Evolutionary conservation across 2,888 invertebrate genomes (phyloP), one percentile per base, ranked within the genome.

Genomic region (Tethea ocularis): DNA sequence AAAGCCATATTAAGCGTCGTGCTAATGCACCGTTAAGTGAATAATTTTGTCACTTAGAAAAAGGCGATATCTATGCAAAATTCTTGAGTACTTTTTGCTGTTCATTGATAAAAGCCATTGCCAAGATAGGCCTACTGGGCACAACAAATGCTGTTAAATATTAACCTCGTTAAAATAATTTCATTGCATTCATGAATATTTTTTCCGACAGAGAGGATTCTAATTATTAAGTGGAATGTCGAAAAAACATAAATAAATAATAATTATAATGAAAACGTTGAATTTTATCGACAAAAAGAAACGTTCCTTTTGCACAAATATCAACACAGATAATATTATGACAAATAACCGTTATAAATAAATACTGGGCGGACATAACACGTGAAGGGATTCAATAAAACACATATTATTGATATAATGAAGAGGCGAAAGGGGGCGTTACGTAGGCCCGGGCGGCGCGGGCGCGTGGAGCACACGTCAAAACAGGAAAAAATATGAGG

Each of bases 391-490:
- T 79, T 79, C 76, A 82, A 83, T 84, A 80, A 74, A 75, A 75
- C 78, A 81, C 76, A 80, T 75, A 83, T 85, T 78, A 79, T 76
- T 61, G 72, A 75, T 69, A 69, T 84, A 83, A 84, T 79, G 78
- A 84, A 74, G 81, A 80, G 85, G 85, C 79, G 78, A 80, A 74
- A 82, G 75, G 75, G 81, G 87, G 84, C 85, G 86, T 66, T 22
- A 46, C 46, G 46, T 20, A 20, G 46, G 38, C n/a, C 69, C 58
- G n/a, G n/a, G n/a, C n/a, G 56, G 64, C 69, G 64, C 67, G 64
- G 61, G 57, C 54, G 46, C 46, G 46, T 46, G 20, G 46, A 20
- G 52, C 61, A 58, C 57, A 59, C 64, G 65, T 62, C 61, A 60
- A 67, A 73, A 78, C 70, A 71, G 61, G 61, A 59, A 64, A 61